phyloP scores from a whole-genome alignment of 2,797 vertebrate species.

The Cyclopterus lumpus region DNA sequence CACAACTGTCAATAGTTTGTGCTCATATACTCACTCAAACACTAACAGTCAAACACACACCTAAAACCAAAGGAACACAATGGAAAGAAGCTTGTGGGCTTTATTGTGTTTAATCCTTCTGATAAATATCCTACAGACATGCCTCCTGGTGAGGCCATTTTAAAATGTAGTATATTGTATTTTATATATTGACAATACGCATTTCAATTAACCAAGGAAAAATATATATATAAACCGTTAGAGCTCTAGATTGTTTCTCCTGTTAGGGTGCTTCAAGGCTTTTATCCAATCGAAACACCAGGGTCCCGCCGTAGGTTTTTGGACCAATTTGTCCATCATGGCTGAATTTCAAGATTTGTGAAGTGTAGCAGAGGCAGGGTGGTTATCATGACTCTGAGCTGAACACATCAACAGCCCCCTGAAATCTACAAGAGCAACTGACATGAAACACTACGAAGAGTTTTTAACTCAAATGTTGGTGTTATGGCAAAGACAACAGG shows the following conservation, averaged over 20 bases:
- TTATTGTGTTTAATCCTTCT: not conserved
- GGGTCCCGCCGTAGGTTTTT: not conserved
- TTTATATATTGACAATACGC: not conserved
- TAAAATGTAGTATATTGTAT: not conserved
- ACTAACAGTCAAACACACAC: conserved; percentile 1
- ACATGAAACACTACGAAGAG: not conserved
- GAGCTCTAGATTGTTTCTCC: not conserved
- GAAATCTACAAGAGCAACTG: not conserved
- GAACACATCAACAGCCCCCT: conserved; percentile 5
- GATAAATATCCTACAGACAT: not conserved
- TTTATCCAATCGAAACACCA: conserved; percentile 28
- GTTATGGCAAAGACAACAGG: not conserved
- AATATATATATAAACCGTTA: not conserved
- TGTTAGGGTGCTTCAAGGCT: conserved; percentile 14
- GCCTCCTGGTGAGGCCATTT: not conserved
- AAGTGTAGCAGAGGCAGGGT: conserved; percentile 21
- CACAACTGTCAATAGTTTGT: conserved; percentile 20
- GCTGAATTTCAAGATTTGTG: conserved; percentile 29
- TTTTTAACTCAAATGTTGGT: not conserved
- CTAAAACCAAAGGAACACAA: not conserved
- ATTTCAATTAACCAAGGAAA: not conserved
- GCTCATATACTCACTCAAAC: not conserved
- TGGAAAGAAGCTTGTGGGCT: not conserved
- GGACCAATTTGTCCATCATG: conserved; percentile 25
- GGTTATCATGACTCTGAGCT: conserved; percentile 31